phyloP scores from a whole-genome alignment of 2,113 vertebrate species.

The Catharus minimus region DNA sequence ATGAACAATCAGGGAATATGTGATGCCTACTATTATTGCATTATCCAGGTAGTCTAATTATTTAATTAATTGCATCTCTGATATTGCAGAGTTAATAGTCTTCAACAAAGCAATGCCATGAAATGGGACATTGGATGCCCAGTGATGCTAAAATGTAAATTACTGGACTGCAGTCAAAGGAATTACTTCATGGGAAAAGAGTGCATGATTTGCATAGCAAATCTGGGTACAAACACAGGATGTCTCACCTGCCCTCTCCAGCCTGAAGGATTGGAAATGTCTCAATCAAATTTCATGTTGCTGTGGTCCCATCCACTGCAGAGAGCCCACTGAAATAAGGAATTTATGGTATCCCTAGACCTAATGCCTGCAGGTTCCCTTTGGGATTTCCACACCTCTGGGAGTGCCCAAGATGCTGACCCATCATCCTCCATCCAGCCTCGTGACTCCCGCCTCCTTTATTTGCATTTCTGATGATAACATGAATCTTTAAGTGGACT shows the following conservation, averaged over 20 bases:
- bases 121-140: background rate
- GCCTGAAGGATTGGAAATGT: background rate
- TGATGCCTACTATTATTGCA: background rate
- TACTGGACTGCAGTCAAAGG: background rate
- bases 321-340: background rate
- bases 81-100: background rate
- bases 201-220: background rate
- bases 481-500: background rate
- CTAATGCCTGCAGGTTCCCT: background rate
- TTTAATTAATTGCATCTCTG: background rate
- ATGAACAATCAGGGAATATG: background rate
- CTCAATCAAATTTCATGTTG: background rate
- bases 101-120: background rate
- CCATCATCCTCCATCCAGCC: background rate
- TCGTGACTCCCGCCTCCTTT: background rate
- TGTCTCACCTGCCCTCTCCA: background rate
- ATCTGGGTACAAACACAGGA: background rate
- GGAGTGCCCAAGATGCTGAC: slow-evolving; percentile 17
- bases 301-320: background rate
- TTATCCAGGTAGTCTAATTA: background rate
- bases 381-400: background rate
- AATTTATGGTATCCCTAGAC: background rate
- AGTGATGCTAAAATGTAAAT: background rate
- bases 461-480: slow-evolving; percentile 18
- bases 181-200: background rate